Evolutionary conservation across 1,140 invertebrate species (phyloP), one percentile per base, ranked within the genome.

Genomic region (Campoletis sonorensis): DNA sequence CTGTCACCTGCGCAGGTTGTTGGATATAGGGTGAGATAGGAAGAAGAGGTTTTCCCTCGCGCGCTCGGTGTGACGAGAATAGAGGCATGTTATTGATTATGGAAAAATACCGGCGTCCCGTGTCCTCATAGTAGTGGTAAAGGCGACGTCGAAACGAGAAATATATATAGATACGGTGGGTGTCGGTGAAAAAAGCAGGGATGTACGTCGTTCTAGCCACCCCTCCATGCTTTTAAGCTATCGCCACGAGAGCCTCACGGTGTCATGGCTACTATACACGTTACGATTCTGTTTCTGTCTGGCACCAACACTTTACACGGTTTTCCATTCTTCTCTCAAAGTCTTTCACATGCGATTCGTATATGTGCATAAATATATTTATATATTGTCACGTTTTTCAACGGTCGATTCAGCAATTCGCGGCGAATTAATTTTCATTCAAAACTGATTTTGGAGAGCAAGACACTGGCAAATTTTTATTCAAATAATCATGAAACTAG

Each of bases 11-110:
- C 84, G 86, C 87, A 88, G 87, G 85, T 87, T 87, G 82, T 84
- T 79, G 85, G 84, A 61, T 64, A 49, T 78, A 64, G 76, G 58
- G 58, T 67, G 72, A 84, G 86, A 84, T 82, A 81, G 82, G 82
- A 82, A 81, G 84, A 77, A 26, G 86, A 84, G 80, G 78, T 79
- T 67, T 73, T 73, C 80, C 70, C 85, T 86, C 84, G 88, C 84
- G 85, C 82, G 87, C 86, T 89, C 84, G 85, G 87, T 89, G 87
- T 88, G 87, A 89, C 88, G 88, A 88, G 88, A 89, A 90, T 90
- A 90, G 88, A 89, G 87, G 89, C 88, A 88, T 89, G 87, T 89
- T 89, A 90, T 90, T 89, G 89, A 90, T 90, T 89, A 90, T 89
- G 89, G 88, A 89, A 90, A 90, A 90, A 88, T 90, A 89, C 88